Evolutionary conservation across 1,140 invertebrate species (phyloP).

Genomic region (Melipona quadrifasciata): DNA sequence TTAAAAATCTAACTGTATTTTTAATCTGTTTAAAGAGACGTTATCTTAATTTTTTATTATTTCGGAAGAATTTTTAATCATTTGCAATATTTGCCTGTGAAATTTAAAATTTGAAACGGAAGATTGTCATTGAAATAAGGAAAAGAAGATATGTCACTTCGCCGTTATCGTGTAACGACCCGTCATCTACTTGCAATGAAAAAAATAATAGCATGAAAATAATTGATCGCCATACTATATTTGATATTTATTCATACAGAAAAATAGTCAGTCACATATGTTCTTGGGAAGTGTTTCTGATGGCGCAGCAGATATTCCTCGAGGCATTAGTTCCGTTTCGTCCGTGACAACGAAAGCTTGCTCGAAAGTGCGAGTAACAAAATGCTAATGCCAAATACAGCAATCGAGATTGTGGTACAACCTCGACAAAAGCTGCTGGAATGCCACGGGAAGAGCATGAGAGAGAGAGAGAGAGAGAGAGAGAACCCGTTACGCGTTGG

Average conservation of each 20-base stretch:
- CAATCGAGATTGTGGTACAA: conserved; percentile 34
- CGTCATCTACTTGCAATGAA: neutral
- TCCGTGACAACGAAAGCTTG: conserved; percentile 62
- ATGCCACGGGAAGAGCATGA: conserved; percentile 44
- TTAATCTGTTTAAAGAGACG: too few species aligned
- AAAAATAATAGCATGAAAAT: neutral
- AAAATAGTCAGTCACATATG: neutral
- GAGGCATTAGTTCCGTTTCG: conserved; percentile 29
- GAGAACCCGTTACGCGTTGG: conserved; percentile 53
- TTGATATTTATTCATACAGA: neutral
- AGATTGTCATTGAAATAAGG: neutral
- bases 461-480: conserved; percentile 42
- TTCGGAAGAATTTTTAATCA: too few species aligned
- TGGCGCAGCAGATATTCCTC: neutral
- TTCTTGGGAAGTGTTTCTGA: neutral
- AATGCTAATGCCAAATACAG: conserved; percentile 72
- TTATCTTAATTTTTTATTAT: too few species aligned
- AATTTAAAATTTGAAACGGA: neutral
- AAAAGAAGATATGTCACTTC: neutral
- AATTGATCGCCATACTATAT: neutral
- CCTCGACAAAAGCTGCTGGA: conserved; percentile 67
- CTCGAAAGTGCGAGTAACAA: conserved; percentile 77
- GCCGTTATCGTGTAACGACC: neutral
- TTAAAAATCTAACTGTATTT: too few species aligned
- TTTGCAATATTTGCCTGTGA: neutral